A percentile compares a stretch with the other conserved stretches of the same genome.
Evolutionary conservation across 2,888 invertebrate genomes (phyloP).

Genomic region (Serrognathus titanus): DNA sequence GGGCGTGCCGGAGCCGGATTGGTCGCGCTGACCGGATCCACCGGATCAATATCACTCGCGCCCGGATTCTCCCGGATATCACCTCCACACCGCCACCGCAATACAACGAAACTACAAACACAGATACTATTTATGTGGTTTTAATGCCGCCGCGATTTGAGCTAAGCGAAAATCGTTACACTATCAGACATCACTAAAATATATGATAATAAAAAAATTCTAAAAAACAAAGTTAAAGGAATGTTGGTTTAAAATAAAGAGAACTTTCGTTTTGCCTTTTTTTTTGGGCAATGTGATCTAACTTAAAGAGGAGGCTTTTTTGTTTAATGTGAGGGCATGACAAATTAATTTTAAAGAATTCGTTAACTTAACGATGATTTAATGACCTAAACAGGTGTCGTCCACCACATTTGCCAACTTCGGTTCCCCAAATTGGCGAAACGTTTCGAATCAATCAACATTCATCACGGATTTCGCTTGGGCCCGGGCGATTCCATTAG

Average conservation of each 20-base stretch:
- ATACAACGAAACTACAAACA: slow-evolving; percentile 19
- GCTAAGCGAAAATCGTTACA: neutral
- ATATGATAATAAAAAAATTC: too few relatives aligned
- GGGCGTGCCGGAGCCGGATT: slow-evolving; percentile 45
- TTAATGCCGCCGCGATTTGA: slow-evolving; percentile 3
- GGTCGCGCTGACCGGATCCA: slow-evolving; percentile 44
- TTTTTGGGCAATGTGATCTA: too few relatives aligned
- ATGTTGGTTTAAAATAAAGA: too few relatives aligned
- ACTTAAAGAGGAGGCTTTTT: too few relatives aligned
- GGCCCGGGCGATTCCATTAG: too few relatives aligned
- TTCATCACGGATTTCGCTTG: neutral
- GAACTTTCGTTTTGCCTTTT: too few relatives aligned
- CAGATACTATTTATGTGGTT: slow-evolving; percentile 16
- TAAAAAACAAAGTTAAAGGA: too few relatives aligned
- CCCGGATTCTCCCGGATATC: slow-evolving; percentile 45
- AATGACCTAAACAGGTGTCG: neutral
- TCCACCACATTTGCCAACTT: neutral
- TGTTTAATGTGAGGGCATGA: too few relatives aligned
- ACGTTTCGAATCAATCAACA: neutral
- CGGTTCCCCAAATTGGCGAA: neutral
- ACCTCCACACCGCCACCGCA: slow-evolving; percentile 32
- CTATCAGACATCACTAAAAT: too few relatives aligned
- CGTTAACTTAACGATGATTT: neutral
- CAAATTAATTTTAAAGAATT: neutral
- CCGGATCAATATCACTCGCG: slow-evolving; percentile 47